Conservation (phyloP, 2,113 vertebrate species). For the Halcyon malimbica region DNA sequence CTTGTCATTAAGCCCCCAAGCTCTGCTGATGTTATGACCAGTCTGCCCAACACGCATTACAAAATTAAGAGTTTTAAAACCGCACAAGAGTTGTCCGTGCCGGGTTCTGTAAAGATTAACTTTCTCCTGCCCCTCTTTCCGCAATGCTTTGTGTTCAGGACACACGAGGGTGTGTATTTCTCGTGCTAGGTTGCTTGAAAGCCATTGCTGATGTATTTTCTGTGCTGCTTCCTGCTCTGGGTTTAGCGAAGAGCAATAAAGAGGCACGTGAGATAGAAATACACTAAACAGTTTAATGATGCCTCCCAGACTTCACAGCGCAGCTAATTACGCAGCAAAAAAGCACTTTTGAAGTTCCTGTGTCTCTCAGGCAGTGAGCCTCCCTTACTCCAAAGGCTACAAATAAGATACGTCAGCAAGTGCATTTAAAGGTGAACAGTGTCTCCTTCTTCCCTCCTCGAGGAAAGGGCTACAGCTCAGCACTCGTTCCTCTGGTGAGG, state of each 20-base stretch:
- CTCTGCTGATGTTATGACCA: neutral
- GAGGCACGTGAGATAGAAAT: neutral
- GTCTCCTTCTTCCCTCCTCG: neutral
- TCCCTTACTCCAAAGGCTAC: neutral
- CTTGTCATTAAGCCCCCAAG: neutral
- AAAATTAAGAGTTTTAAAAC: conserved; percentile 14
- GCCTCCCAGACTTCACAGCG: neutral
- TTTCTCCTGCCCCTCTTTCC: neutral
- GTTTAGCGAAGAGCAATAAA: neutral
- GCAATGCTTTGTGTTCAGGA: neutral
- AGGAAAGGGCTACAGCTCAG: neutral
- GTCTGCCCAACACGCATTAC: neutral
- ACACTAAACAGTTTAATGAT: neutral
- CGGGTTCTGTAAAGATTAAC: neutral
- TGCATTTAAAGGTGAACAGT: neutral
- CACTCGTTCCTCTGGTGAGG: neutral
- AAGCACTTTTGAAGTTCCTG: neutral
- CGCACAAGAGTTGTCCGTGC: neutral
- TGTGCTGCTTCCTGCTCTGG: neutral
- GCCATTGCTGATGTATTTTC: neutral
- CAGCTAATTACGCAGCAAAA: neutral
- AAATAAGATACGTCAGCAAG: neutral
- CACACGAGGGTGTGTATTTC: neutral
- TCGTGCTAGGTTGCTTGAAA: neutral
- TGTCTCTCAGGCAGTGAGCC: neutral